phyloP scores from a whole-genome alignment of 2,113 vertebrate genomes.

The Mastomys coucha region DNA sequence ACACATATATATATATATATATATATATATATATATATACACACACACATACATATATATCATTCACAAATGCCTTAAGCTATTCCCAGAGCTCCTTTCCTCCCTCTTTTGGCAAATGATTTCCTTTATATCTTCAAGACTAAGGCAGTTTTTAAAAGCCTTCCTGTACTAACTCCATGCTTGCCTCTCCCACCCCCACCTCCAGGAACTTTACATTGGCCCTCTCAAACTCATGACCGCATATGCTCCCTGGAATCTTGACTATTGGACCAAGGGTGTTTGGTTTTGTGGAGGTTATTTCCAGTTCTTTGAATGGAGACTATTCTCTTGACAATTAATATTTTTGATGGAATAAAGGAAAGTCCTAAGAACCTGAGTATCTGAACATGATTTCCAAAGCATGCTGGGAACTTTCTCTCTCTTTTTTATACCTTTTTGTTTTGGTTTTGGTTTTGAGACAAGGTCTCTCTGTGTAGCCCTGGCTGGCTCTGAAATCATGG shows the following conservation, averaged over 20 bases:
- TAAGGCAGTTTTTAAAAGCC: not conserved
- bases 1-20: too few species aligned
- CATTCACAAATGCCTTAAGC: not conserved
- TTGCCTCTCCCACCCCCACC: too few species aligned
- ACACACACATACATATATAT: not conserved
- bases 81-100: not conserved
- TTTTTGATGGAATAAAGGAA: not conserved
- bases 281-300: not conserved
- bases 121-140: not conserved
- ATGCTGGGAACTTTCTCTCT: not conserved
- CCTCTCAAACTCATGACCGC: not conserved
- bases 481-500: not conserved
- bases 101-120: not conserved
- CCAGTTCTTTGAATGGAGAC: not conserved
- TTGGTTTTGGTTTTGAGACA: not conserved
- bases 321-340: not conserved
- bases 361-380: not conserved
- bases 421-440: not conserved
- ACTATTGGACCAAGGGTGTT: not conserved
- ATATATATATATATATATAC: too few species aligned
- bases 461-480: not conserved
- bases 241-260: not conserved
- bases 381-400: not conserved
- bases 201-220: rapidly evolving
- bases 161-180: not conserved